Base-by-base conservation (phyloP, 2,888 invertebrate species). In the Sarcophaga variegata region DNA sequence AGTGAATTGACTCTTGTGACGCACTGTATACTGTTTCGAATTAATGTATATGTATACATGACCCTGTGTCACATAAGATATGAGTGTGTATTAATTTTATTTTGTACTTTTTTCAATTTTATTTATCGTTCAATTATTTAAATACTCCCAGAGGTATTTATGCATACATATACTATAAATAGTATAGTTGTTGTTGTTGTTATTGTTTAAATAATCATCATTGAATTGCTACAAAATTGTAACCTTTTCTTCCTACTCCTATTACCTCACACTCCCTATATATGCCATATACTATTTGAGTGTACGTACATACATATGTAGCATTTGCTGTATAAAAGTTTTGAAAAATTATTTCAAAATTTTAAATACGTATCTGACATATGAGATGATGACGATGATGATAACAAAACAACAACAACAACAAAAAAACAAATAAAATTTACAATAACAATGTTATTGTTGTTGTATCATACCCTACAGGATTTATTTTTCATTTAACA, bases 311-410 rank as follows among this genome's bases (percentile, higher is more conserved):
- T 37, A 22, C 22, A 22, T 22, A 37, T 37, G 37, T 37, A 37
- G 10, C 37, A 37, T 37, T 37, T 8, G 8, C 2, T 37, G 37
- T 10, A 10, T 1, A 37, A 37, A 37, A 8, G 37, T 10, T 37
- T 10, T 8, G 37, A 37, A 37, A 37, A 37, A 37, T 37, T 37
- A 49, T 69, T 75, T 62, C 69, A 69, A 64, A 27, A 62, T 66
- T 59, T 71, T 77, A 63, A 67, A 77, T 60, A 22, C 59, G 49
- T n/a, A 72, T 72, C 64, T 78, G 83, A 66, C 72, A 83, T 78
- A 72, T 83, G 83, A 72, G 62, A 72, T 72, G 60, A 78, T 72
- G 77, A 77, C 70, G 62, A 72, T 72, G 60, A 59, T 66, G 64
- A 47, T 37, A 71, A 17, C 2, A 27, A 67, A 60, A 20, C 20